phyloP scores from a whole-genome alignment of 23 tunicate species.

The Ascidia mentula region DNA sequence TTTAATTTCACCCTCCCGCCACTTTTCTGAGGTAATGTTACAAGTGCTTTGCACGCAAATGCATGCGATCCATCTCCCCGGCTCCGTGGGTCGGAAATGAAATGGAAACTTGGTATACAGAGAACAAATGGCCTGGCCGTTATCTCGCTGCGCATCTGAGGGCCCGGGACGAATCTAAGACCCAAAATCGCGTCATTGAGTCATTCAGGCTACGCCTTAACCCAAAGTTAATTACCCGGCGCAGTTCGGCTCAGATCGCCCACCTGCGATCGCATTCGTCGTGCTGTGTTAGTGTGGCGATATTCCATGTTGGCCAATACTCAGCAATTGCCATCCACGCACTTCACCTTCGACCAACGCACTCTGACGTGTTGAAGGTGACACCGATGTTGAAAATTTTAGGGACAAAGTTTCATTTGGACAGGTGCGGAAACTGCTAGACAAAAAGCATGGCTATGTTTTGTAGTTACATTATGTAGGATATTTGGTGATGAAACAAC shows the following conservation, averaged over 20 bases:
- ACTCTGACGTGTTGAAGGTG: too few species aligned
- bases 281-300: not conserved
- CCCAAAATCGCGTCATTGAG: not conserved
- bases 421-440: too few species aligned
- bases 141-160: too few species aligned
- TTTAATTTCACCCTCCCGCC: not conserved
- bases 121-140: not conserved
- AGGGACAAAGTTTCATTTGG: too few species aligned
- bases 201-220: not conserved
- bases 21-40: not conserved
- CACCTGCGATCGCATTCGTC: too few species aligned
- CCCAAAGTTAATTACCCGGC: too few species aligned
- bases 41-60: not conserved
- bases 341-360: not conserved
- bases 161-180: not conserved
- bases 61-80: not conserved
- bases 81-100: not conserved
- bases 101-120: conserved; percentile 1
- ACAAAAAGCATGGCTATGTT: too few species aligned
- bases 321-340: not conserved
- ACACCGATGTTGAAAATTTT: too few species aligned
- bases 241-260: too few species aligned
- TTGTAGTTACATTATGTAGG: too few species aligned
- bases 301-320: too few species aligned
- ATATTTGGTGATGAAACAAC: too few species aligned